phyloP scores from a whole-genome alignment of 2,113 vertebrate genomes.

The Tragelaphus scriptus region DNA sequence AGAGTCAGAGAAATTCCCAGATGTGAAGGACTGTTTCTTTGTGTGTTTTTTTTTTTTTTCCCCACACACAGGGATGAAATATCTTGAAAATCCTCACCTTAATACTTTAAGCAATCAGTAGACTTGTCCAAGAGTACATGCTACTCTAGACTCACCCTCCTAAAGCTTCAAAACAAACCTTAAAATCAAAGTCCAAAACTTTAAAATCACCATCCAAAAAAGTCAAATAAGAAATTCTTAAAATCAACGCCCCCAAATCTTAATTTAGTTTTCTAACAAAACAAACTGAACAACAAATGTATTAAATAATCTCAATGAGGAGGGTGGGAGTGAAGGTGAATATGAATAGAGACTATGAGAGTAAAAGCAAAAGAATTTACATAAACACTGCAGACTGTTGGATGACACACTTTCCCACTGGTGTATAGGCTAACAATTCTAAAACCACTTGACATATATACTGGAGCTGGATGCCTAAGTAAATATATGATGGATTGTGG shows the following conservation, averaged over 20 bases:
- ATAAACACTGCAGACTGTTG: neutral
- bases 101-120: neutral
- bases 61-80: neutral
- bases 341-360: neutral
- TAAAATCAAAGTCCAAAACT: neutral
- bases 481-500: neutral
- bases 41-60: rapidly evolving
- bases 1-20: neutral
- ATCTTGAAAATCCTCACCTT: neutral
- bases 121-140: neutral
- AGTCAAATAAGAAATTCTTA: neutral
- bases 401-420: neutral
- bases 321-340: neutral
- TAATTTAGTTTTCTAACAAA: neutral
- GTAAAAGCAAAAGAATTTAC: neutral
- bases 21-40: neutral
- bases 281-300: neutral
- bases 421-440: neutral
- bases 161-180: neutral
- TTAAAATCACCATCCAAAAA: neutral
- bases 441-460: neutral
- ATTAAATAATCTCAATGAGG: neutral
- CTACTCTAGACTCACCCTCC: neutral
- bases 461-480: neutral
- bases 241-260: neutral